Conservation (phyloP, 2,113 vertebrate genomes). For the Microcebus lehilahytsara region DNA sequence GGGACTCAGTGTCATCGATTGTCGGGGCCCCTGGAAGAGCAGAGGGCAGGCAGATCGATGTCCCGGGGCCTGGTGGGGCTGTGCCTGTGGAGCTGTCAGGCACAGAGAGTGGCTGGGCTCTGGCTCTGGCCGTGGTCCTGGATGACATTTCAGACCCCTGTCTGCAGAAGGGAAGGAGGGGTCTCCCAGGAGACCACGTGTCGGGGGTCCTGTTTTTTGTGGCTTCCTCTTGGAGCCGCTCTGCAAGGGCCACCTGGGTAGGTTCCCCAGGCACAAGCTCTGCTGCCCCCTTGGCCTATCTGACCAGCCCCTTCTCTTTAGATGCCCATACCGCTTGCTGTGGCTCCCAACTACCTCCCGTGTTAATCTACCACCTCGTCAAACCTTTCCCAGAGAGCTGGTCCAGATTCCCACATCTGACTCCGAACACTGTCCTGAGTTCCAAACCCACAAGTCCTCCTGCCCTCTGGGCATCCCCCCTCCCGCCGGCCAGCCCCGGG, state of each 20-base stretch:
- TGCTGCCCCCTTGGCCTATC: not conserved
- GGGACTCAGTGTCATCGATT: slow-evolving; percentile 25
- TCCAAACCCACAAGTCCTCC: not conserved
- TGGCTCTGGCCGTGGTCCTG: not conserved
- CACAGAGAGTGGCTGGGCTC: not conserved
- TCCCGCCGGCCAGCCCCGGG: not conserved
- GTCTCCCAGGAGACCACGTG: not conserved
- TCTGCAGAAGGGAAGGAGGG: not conserved
- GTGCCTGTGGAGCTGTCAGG: not conserved
- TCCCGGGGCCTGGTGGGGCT: not conserved
- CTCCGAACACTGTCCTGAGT: not conserved
- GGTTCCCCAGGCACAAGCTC: not conserved
- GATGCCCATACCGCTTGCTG: not conserved
- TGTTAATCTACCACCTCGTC: not conserved
- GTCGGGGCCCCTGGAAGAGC: slow-evolving; percentile 19
- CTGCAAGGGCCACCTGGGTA: not conserved
- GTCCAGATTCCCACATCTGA: not conserved
- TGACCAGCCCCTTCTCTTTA: not conserved
- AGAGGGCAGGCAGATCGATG: slow-evolving; percentile 55
- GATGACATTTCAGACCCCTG: not conserved
- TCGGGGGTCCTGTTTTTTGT: not conserved
- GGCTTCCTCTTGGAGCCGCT: not conserved
- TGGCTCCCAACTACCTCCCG: not conserved
- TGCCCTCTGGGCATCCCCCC: not conserved
- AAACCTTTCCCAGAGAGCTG: not conserved